Percentiles rank a stretch among this genome's conserved stretches.
Conservation (phyloP, 2,888 invertebrate species). For the Tillus elongatus region DNA sequence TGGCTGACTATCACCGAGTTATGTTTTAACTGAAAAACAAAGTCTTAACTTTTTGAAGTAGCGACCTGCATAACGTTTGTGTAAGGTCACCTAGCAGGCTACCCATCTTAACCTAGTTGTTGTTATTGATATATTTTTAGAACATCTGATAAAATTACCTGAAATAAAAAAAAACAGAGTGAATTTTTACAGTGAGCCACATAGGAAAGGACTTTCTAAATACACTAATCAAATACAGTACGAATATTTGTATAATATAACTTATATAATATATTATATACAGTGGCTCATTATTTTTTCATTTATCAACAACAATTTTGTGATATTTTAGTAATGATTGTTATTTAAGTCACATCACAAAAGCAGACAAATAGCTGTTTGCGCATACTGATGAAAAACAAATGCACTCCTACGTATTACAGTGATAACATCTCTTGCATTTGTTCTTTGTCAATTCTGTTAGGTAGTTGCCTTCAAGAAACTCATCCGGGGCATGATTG, state of each 20-base stretch:
- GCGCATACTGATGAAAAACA: conserved; percentile 31
- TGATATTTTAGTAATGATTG: conserved; percentile 51
- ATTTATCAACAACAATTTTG: conserved; percentile 48
- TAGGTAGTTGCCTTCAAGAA: conserved; percentile 22
- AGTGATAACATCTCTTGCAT: conserved; percentile 9
- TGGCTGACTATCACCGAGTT: conserved; percentile 25
- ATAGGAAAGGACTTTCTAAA: conserved; percentile 31
- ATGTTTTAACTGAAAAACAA: background rate
- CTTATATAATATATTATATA: conserved; percentile 38
- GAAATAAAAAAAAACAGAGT: conserved; percentile 39
- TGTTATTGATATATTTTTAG: conserved; percentile 42
- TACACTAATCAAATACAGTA: conserved; percentile 24
- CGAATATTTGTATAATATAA: conserved; percentile 28
- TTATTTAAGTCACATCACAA: conserved; percentile 48
- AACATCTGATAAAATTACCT: conserved; percentile 39
- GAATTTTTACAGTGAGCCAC: conserved; percentile 34
- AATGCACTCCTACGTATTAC: conserved; percentile 14
- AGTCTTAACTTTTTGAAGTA: conserved; percentile 4
- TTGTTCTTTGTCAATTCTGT: conserved; percentile 25
- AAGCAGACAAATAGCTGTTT: conserved; percentile 37
- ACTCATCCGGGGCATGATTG: conserved; percentile 12
- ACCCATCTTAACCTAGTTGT: conserved; percentile 40
- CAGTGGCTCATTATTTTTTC: conserved; percentile 46
- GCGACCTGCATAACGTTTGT: conserved; percentile 11
- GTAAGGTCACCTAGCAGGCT: conserved; percentile 18